Percentiles rank a stretch among this genome's conserved stretches.
Conservation (phyloP, 2,113 vertebrate species). For the Pelvicachromis taeniatus region DNA sequence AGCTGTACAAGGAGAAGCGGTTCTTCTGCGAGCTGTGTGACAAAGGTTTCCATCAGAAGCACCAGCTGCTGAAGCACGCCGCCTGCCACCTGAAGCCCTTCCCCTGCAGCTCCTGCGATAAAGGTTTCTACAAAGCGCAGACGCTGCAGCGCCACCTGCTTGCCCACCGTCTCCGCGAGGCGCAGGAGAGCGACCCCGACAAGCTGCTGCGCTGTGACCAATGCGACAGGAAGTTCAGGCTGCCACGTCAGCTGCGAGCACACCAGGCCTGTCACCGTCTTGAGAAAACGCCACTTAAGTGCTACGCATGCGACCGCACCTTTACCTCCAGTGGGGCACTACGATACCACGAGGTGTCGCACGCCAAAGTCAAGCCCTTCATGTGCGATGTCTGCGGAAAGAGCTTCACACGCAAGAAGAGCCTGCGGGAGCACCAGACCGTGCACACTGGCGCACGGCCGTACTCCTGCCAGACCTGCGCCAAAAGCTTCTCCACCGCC, state of each 20-base stretch:
- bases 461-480: slow-evolving; percentile 36
- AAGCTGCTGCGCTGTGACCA: slow-evolving; percentile 45
- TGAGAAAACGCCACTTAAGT: slow-evolving; percentile 23
- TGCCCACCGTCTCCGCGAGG: slow-evolving; percentile 36
- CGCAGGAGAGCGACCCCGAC: slow-evolving; percentile 46
- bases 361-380: slow-evolving; percentile 51
- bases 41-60: slow-evolving; percentile 62
- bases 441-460: slow-evolving; percentile 61
- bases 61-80: slow-evolving; percentile 61
- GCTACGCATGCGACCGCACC: slow-evolving; percentile 30
- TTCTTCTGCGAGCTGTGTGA: slow-evolving; percentile 62
- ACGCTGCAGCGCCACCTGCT: slow-evolving; percentile 42
- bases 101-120: slow-evolving; percentile 57
- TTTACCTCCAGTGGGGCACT: slow-evolving; percentile 40
- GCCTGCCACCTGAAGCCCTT: slow-evolving; percentile 51
- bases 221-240: slow-evolving; percentile 45
- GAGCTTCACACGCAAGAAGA: slow-evolving; percentile 55
- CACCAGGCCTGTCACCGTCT: slow-evolving; percentile 42
- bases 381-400: slow-evolving; percentile 59
- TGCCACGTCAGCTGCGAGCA: slow-evolving; percentile 32
- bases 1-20: slow-evolving; percentile 60
- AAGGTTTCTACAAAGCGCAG: slow-evolving; percentile 54
- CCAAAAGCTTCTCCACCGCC: slow-evolving; percentile 55
- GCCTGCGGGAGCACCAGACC: slow-evolving; percentile 57
- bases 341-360: slow-evolving; percentile 45